A percentile compares a stretch with the other conserved stretches of the same genome.
Conservation (phyloP, 1,140 invertebrate genomes). For the Acyrthosiphon pisum region DNA sequence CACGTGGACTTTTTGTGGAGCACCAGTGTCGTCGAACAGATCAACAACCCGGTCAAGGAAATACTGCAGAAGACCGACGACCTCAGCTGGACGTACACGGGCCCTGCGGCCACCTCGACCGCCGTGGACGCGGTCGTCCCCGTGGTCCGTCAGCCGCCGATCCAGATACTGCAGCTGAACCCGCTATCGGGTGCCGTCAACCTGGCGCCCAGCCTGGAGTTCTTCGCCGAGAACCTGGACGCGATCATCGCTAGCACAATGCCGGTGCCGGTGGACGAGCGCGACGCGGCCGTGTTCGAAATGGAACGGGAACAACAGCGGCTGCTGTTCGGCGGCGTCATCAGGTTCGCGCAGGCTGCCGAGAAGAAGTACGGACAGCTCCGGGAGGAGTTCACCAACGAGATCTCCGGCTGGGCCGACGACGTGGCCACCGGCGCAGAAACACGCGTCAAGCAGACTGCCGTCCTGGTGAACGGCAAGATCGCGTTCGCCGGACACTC, state of each 20-base stretch:
- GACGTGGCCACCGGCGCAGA: background rate
- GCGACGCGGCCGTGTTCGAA: background rate
- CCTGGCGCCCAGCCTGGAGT: background rate
- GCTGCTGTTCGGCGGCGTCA: background rate
- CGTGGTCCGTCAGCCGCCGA: background rate
- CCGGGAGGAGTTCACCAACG: background rate
- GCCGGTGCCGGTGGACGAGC: background rate
- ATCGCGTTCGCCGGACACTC: background rate
- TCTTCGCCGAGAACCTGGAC: background rate
- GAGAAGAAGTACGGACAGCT: background rate
- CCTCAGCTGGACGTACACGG: background rate
- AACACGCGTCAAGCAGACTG: background rate
- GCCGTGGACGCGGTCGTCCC: background rate
- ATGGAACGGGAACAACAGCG: background rate
- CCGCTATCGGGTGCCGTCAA: no score
- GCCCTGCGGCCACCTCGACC: no score
- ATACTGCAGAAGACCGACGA: slow-evolving; percentile 63
- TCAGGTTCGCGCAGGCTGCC: background rate
- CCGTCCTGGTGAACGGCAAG: background rate
- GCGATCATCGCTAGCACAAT: background rate
- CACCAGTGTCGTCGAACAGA: slow-evolving; percentile 67
- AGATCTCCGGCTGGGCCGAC: background rate
- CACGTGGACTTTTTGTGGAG: slow-evolving; percentile 75
- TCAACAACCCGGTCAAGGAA: slow-evolving; percentile 69
- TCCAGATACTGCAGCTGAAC: background rate